phyloP scores from a whole-genome alignment of 2,888 invertebrate genomes.

The Mystacides longicornis region DNA sequence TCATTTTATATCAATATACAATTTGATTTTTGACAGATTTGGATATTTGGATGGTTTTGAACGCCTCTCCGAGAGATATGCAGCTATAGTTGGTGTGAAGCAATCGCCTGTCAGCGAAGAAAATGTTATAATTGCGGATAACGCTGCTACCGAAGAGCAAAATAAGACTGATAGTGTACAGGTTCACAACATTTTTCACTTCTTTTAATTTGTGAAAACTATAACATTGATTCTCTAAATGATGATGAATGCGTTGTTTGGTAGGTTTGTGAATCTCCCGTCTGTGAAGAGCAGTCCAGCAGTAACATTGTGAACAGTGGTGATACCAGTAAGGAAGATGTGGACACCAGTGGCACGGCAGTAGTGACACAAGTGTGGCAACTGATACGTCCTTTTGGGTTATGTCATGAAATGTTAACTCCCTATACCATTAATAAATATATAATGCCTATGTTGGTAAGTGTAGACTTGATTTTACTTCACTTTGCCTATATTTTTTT shows the following conservation, averaged over 20 bases:
- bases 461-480: too few species aligned
- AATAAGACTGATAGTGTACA: constrained; percentile 18
- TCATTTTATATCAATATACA: too few species aligned
- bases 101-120: constrained; percentile 43
- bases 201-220: too few species aligned
- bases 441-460: constrained; percentile 83
- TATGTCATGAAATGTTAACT: constrained; percentile 86
- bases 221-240: too few species aligned
- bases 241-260: too few species aligned
- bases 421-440: constrained; percentile 86
- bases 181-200: too few species aligned
- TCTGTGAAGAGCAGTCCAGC: background rate
- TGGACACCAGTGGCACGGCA: constrained; percentile 26
- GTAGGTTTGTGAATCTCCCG: background rate
- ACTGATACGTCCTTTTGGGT: constrained; percentile 83
- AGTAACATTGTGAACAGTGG: background rate
- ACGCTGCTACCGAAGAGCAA: constrained; percentile 35
- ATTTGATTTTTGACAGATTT: constrained; percentile 51
- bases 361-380: constrained; percentile 46
- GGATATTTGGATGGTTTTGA: constrained; percentile 87
- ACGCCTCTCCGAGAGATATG: constrained; percentile 75
- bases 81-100: constrained; percentile 57
- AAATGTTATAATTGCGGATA: constrained; percentile 38
- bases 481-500: too few species aligned
- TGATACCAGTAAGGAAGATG: background rate